These are phyloP conservation scores for Tetragonula clypearis DNA, from an alignment of 1,140 invertebrate genomes.

Conservation along the genomic window DNA sequence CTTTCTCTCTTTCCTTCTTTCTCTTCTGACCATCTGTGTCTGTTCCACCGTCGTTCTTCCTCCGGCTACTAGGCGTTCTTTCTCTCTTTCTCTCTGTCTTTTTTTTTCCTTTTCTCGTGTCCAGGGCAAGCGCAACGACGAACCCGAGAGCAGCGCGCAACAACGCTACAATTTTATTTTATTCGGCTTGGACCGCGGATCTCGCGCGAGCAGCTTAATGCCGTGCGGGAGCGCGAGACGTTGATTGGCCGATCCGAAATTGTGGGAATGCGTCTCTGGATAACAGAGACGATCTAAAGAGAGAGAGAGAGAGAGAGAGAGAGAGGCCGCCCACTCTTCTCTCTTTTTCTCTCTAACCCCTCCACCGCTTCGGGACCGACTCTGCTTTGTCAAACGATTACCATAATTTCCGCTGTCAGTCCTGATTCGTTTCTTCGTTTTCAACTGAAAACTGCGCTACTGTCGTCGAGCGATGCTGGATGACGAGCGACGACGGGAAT, in stretches of 20 bases:
- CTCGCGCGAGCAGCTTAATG: conserved; percentile 64
- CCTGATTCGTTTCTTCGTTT: conserved; percentile 50
- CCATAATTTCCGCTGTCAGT: conserved; percentile 57
- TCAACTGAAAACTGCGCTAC: conserved; percentile 28
- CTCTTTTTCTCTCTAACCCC: neutral
- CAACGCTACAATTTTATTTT: conserved; percentile 69
- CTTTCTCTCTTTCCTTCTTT: conserved; percentile 59
- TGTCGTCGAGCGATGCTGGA: neutral
- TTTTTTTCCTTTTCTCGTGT: conserved; percentile 25
- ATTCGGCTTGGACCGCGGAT: conserved; percentile 66
- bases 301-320: neutral
- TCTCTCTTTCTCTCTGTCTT: conserved; percentile 34
- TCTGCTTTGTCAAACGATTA: conserved; percentile 40
- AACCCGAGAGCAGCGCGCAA: conserved; percentile 3
- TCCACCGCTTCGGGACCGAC: neutral
- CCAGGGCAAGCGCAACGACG: conserved; percentile 21
- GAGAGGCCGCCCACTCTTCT: conserved; percentile 53
- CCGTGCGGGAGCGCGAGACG: conserved; percentile 60
- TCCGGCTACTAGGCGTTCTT: neutral
- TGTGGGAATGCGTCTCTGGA: conserved; percentile 67
- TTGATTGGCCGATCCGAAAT: conserved; percentile 70
- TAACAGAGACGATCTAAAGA: conserved; percentile 47
- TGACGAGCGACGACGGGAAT: neutral
- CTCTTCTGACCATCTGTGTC: conserved; percentile 47
- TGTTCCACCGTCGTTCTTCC: neutral